These are phyloP conservation scores for Drosophila paulistorum DNA, from an alignment of 1,140 invertebrate species.

Conservation along the genomic window DNA sequence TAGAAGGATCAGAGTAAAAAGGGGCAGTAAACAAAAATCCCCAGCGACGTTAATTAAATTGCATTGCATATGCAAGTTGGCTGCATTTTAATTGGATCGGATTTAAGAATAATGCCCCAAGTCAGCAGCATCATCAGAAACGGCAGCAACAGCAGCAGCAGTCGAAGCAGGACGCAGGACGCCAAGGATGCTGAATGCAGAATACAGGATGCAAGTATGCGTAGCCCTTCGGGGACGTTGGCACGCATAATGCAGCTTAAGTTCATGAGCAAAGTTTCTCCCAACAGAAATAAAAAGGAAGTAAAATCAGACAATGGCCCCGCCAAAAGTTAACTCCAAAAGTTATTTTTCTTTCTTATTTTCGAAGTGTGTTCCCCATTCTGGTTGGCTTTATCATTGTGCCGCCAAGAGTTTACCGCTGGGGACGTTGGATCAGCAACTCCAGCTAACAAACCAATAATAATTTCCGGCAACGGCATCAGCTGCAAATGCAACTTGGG, in stretches of 20 bases:
- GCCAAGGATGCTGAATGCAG: background rate
- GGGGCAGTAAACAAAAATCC: conserved; percentile 59
- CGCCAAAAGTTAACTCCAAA: conserved; percentile 57
- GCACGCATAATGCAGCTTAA: conserved; percentile 65
- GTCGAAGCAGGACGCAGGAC: background rate
- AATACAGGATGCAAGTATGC: conserved; percentile 37
- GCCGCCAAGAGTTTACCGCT: conserved; percentile 70
- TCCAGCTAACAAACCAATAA: conserved; percentile 73
- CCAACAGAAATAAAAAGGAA: conserved; percentile 14
- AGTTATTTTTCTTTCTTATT: conserved; percentile 50
- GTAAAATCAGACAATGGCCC: conserved; percentile 54
- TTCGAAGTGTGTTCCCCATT: background rate
- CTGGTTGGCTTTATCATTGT: conserved; percentile 62
- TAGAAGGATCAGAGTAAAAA: conserved; percentile 40
- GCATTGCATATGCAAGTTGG: conserved; percentile 78
- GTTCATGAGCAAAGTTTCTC: conserved; percentile 12
- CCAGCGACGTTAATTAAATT: conserved; percentile 79
- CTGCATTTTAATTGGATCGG: conserved; percentile 80
- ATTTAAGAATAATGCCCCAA: conserved; percentile 79
- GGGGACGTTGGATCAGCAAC: conserved; percentile 64
- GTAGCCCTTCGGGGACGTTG: conserved; percentile 20
- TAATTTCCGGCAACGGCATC: conserved; percentile 63
- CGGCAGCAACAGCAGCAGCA: too few relatives aligned
- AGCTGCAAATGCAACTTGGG: conserved; percentile 67
- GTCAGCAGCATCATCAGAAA: conserved; percentile 37